Conservation (phyloP, 2,888 invertebrate species). For the Calephelis perditalis region DNA sequence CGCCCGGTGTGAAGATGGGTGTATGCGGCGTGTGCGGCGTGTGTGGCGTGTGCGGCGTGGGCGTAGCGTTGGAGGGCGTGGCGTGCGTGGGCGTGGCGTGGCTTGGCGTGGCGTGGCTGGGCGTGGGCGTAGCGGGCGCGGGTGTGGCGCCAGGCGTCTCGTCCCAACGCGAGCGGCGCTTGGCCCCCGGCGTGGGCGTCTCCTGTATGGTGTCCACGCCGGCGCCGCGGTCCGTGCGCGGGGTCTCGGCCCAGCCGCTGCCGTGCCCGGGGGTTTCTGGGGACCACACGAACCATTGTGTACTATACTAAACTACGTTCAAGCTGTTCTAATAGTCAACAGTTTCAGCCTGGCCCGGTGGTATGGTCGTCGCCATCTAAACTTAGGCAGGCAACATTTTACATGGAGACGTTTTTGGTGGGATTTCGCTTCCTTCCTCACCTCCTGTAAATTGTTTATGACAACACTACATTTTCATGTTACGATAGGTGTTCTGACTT, state of each 20-base stretch:
- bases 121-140: conserved; percentile 85
- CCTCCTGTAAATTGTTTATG: no score
- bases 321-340: no score
- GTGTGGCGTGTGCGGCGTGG: conserved; percentile 80
- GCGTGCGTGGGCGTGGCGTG: conserved; percentile 86
- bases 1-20: conserved; percentile 88
- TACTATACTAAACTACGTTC: no score
- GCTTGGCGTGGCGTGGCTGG: conserved; percentile 84
- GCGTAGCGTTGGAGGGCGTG: conserved; percentile 83
- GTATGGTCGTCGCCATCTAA: no score
- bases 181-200: conserved; percentile 96
- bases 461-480: no score
- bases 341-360: no score
- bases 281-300: neutral
- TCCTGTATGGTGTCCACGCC: conserved; percentile 89
- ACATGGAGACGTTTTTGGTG: no score
- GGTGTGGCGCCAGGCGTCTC: conserved; percentile 94
- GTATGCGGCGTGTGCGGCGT: conserved; percentile 81
- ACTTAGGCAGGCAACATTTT: no score
- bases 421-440: no score
- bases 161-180: conserved; percentile 98
- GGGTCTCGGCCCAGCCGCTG: conserved; percentile 99
- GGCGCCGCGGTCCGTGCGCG: conserved; percentile 92
- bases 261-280: conserved; percentile 96
- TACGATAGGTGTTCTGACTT: no score